Evolutionary conservation across 2,888 invertebrate genomes (phyloP), one percentile per base, ranked within the genome.

Genomic region (Cataglyphis albicans): DNA sequence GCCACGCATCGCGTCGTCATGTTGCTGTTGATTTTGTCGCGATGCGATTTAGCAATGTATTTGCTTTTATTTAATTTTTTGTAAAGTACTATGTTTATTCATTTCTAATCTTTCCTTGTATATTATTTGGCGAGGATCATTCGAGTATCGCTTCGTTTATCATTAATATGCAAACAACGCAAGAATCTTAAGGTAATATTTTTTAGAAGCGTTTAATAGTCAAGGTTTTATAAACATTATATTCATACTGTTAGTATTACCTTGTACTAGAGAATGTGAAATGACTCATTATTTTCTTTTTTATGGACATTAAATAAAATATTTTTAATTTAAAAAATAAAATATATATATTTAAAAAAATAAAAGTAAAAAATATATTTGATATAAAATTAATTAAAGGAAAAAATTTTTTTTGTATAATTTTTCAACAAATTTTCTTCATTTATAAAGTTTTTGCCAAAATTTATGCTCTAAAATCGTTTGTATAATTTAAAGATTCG

Each of bases 21-120:
- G 3, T 65, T 41, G 59, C 7, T 78, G 44, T 80, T 61, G 59
- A 61, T 78, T 70, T 59, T 78, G 59, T 70, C 59, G 59, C 57
- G 41, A 21, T 41, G 52, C 15, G 38, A 76, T 29, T 15, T n/a
- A 18, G 7, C 44, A 35, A 57, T 32, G 44, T 44, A 57, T 15
- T 55, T 12, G 41, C 12, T 61, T 70, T 80, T 44, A 70, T 48
- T 78, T 5, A 72, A 70, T 80, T 9, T 70, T 70, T 80, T 5
- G 59, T 25, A 59, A 70, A 41, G 18, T 78, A 44, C 59, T 35
- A 9, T 70, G 48, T 70, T 12, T 80, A 61, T 80, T 70, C 18
- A 21, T 44, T 59, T 80, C 44, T 59, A 80, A 80, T 80, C 21
- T 70, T 68, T 21, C 12, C 9, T 41, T 7, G 68, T 18, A 18